phyloP scores from a whole-genome alignment of 2,797 vertebrate genomes.

The Bovichtus variegatus region DNA sequence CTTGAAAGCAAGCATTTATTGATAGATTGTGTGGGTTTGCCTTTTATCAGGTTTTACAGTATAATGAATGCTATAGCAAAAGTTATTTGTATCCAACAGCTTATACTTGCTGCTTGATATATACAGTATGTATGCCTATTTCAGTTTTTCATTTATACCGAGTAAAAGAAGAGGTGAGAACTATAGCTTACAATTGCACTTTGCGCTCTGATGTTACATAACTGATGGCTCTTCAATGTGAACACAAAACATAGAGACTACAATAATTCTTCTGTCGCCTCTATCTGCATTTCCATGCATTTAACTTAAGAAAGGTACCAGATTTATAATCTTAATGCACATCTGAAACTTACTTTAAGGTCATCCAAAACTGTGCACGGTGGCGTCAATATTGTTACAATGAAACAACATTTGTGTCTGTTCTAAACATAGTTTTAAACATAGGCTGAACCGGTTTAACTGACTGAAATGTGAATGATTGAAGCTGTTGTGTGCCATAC shows the following conservation, averaged over 20 bases:
- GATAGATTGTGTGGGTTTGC: not conserved
- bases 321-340: not conserved
- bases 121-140: not conserved
- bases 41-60: conserved; percentile 13
- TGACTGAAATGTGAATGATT: not conserved
- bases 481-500: not conserved
- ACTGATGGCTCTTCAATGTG: not conserved
- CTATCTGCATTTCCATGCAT: not conserved
- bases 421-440: not conserved
- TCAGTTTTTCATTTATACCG: not conserved
- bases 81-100: conserved; percentile 2
- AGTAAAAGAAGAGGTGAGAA: not conserved
- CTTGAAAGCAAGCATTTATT: not conserved
- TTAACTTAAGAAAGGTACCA: not conserved
- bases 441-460: conserved; percentile 1
- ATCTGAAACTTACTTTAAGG: not conserved
- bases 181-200: not conserved
- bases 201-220: not conserved
- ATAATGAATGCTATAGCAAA: not conserved
- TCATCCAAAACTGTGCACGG: not conserved
- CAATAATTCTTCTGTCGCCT: not conserved
- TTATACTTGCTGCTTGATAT: not conserved
- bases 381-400: not conserved
- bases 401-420: not conserved
- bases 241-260: not conserved